Percentiles rank a stretch among this genome's conserved stretches.
Conservation (phyloP, 1,140 invertebrate genomes). For the Battus philenor region DNA sequence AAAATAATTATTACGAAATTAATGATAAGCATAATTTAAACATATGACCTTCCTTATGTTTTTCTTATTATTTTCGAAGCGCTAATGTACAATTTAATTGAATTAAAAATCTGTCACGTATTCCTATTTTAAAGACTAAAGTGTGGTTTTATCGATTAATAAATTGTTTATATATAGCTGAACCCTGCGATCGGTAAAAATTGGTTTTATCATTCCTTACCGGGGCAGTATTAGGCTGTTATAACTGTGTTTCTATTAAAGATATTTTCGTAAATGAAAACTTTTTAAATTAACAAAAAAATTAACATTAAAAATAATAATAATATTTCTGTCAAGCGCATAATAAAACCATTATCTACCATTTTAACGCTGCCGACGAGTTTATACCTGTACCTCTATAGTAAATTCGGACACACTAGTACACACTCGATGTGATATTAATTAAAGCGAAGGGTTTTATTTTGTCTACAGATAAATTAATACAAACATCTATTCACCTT, state of each 20-base stretch:
- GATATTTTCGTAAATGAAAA: conserved; percentile 49
- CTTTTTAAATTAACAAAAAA: conserved; percentile 19
- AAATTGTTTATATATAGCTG: conserved; percentile 30
- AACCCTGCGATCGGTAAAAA: conserved; percentile 67
- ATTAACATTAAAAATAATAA: no score
- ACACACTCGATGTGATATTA: conserved; percentile 71
- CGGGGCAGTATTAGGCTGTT: conserved; percentile 46
- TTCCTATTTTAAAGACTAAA: conserved; percentile 64
- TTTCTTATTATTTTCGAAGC: no score
- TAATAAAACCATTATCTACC: no score
- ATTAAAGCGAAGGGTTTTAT: conserved; percentile 65
- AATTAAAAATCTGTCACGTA: conserved; percentile 22
- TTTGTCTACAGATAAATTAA: conserved; percentile 66
- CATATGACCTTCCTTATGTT: no score
- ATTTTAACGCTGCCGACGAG: conserved; percentile 3
- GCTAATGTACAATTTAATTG: no score
- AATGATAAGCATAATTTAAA: no score
- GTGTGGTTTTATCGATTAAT: conserved; percentile 47
- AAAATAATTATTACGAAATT: no score
- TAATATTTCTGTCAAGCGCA: no score
- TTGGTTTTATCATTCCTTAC: conserved; percentile 75
- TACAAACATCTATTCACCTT: conserved; percentile 43
- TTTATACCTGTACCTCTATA: conserved; percentile 32
- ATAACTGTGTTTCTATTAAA: conserved; percentile 39
- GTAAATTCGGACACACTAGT: conserved; percentile 57